These are phyloP conservation scores for Hemibagrus guttatus DNA, from an alignment of 2,797 vertebrate genomes.

Conservation along the genomic window DNA sequence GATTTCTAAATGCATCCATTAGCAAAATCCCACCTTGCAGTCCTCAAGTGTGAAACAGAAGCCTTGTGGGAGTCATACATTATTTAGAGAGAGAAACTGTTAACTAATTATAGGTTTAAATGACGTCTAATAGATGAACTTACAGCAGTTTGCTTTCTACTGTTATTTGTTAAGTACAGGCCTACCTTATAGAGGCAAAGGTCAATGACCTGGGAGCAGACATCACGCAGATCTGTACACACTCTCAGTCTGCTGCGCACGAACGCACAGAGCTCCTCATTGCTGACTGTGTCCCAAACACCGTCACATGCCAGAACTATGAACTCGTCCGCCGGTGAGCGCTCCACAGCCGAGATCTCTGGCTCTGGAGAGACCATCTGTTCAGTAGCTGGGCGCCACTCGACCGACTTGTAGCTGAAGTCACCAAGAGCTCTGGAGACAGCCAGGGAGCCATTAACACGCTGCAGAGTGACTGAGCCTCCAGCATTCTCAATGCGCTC, in stretches of 20 bases:
- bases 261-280: conserved; percentile 78
- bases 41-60: conserved; percentile 47
- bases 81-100: conserved; percentile 38
- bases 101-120: conserved; percentile 23
- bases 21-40: conserved; percentile 28
- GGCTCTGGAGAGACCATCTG: conserved; percentile 86
- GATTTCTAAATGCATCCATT: conserved; percentile 44
- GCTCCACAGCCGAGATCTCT: conserved; percentile 77
- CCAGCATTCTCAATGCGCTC: conserved; percentile 81
- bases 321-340: conserved; percentile 80
- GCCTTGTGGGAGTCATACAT: conserved; percentile 41
- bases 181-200: conserved; percentile 84
- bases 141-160: background rate
- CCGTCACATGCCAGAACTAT: conserved; percentile 83
- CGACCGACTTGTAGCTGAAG: conserved; percentile 82
- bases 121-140: background rate
- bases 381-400: conserved; percentile 72
- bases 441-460: conserved; percentile 83
- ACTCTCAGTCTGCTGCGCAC: conserved; percentile 77
- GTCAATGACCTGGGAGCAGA: conserved; percentile 81
- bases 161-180: background rate
- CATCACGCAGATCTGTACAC: conserved; percentile 78
- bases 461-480: conserved; percentile 76
- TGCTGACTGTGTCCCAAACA: conserved; percentile 82
- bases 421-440: conserved; percentile 83